Percentiles rank a stretch among this genome's conserved stretches.
Conservation (phyloP, 2,797 vertebrate species). For the Falco concolor region DNA sequence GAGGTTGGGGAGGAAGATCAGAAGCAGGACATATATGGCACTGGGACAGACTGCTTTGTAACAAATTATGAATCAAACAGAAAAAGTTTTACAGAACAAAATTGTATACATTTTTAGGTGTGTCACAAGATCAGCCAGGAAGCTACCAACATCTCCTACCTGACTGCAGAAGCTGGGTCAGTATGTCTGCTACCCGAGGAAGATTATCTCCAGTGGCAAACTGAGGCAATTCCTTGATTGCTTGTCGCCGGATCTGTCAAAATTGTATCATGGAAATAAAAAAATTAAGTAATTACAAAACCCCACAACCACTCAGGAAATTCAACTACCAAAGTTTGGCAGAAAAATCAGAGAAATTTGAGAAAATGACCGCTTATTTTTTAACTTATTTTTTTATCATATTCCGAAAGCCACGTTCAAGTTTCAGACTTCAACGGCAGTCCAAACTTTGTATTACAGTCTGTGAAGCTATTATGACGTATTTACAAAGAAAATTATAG, state of each 20-base stretch:
- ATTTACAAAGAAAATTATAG: background rate
- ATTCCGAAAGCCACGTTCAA: background rate
- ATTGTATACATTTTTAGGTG: background rate
- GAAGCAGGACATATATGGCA: background rate
- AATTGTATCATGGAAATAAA: background rate
- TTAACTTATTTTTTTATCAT: background rate
- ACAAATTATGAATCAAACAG: background rate
- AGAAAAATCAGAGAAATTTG: background rate
- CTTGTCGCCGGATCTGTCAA: slow-evolving; percentile 90
- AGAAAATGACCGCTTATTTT: background rate
- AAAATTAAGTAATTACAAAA: background rate
- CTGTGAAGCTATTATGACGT: background rate
- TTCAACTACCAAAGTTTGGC: background rate
- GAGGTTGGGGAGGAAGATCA: background rate
- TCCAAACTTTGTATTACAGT: background rate
- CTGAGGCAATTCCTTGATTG: slow-evolving; percentile 95
- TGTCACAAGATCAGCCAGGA: background rate
- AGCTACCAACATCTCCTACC: slow-evolving; percentile 70
- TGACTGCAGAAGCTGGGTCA: slow-evolving; percentile 96
- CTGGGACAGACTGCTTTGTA: background rate
- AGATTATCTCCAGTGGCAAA: slow-evolving; percentile 98
- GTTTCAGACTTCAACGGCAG: background rate
- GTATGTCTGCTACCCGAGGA: slow-evolving; percentile 93
- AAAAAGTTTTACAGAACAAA: background rate
- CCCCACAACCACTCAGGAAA: background rate